phyloP scores from a whole-genome alignment of 2,113 vertebrate species.

The Rostratula benghalensis region DNA sequence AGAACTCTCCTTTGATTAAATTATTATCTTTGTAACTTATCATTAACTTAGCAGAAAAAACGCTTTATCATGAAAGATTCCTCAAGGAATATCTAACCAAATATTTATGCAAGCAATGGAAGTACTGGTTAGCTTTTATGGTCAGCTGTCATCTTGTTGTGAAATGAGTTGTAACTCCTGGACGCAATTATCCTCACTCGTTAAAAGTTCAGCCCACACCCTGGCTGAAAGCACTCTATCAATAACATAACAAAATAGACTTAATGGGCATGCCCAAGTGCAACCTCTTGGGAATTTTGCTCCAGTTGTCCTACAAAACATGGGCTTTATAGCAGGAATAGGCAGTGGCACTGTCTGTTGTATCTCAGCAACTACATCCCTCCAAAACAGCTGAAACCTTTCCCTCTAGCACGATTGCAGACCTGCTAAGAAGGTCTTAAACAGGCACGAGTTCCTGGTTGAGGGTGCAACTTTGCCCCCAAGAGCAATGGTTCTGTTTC shows the following conservation, averaged over 20 bases:
- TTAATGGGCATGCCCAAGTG: neutral
- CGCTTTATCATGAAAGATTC: neutral
- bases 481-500: neutral
- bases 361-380: neutral
- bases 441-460: neutral
- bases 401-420: neutral
- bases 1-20: neutral
- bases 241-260: neutral
- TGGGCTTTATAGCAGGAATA: neutral
- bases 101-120: neutral
- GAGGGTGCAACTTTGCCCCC: neutral
- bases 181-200: neutral
- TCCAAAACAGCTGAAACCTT: neutral
- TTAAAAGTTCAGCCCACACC: neutral
- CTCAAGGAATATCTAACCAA: conserved; percentile 11
- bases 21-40: neutral
- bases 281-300: neutral
- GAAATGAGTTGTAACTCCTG: neutral
- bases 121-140: neutral
- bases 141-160: neutral
- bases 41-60: neutral
- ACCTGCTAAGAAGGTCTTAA: neutral
- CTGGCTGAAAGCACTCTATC: neutral
- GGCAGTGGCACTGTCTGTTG: neutral
- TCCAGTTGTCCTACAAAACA: neutral